phyloP scores from a whole-genome alignment of 2,113 vertebrate species.

The Sprattus sprattus region DNA sequence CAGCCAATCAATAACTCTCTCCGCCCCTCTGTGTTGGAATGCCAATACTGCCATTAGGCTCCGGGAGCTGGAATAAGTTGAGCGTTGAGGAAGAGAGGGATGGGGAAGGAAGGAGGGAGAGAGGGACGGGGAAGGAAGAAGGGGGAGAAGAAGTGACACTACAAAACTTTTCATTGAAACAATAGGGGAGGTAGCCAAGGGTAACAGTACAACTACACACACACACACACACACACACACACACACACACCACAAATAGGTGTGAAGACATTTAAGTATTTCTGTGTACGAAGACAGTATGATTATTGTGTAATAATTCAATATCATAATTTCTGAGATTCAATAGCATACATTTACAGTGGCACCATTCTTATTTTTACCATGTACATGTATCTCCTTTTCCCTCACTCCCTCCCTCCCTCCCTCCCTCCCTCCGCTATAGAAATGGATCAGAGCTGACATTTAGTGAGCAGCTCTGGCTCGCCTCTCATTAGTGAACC shows the following conservation, averaged over 20 bases:
- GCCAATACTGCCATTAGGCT: conserved; percentile 39
- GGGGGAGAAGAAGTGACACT: neutral
- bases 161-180: neutral
- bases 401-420: neutral
- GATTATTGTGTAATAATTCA: neutral
- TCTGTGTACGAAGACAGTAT: neutral
- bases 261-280: neutral
- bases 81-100: conserved; percentile 18
- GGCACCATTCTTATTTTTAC: neutral
- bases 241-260: neutral
- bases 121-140: neutral
- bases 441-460: conserved; percentile 73
- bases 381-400: neutral
- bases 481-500: conserved; percentile 70
- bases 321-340: neutral
- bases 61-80: conserved; percentile 29
- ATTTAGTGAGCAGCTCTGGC: conserved; percentile 70
- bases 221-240: neutral
- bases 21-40: conserved; percentile 33
- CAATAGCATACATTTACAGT: neutral
- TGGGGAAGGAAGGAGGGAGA: neutral
- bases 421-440: conserved; percentile 27
- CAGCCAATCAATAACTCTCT: conserved; percentile 38
- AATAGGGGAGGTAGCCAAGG: neutral
- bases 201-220: neutral